Evolutionary conservation across 2,797 vertebrate species (phyloP).

Genomic region (Leptodactylus fallax): DNA sequence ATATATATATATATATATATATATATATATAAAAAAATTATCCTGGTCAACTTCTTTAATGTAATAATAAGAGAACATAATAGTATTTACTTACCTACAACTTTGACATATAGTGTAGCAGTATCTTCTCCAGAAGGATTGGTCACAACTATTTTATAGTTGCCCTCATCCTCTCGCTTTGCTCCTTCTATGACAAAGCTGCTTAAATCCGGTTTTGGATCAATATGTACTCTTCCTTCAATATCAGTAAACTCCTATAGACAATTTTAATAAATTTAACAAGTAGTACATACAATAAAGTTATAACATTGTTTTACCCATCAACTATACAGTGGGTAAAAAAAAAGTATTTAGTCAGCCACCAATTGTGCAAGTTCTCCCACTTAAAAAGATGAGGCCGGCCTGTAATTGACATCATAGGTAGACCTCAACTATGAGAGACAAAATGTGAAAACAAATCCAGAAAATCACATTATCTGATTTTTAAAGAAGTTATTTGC

Average conservation of each 20-base stretch:
- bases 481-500: no score
- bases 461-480: no score
- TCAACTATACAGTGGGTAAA: no score
- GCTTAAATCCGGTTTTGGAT: conserved; percentile 77
- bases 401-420: no score
- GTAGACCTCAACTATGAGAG: no score
- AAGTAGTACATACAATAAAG: not conserved
- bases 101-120: conserved; percentile 78
- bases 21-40: not conserved
- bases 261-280: not conserved
- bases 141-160: conserved; percentile 83
- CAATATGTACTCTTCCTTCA: conserved; percentile 82
- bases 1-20: no score
- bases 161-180: conserved; percentile 79
- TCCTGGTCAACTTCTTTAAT: not conserved
- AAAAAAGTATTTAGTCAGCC: no score
- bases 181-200: conserved; percentile 89
- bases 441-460: no score
- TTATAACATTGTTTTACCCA: not conserved
- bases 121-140: conserved; percentile 86
- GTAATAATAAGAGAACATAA: not conserved
- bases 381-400: no score
- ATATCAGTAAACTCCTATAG: conserved; percentile 74
- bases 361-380: no score
- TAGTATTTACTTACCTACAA: conserved; percentile 81